Conservation (phyloP, 2,888 invertebrate genomes). For the Crossocerus cetratus region DNA sequence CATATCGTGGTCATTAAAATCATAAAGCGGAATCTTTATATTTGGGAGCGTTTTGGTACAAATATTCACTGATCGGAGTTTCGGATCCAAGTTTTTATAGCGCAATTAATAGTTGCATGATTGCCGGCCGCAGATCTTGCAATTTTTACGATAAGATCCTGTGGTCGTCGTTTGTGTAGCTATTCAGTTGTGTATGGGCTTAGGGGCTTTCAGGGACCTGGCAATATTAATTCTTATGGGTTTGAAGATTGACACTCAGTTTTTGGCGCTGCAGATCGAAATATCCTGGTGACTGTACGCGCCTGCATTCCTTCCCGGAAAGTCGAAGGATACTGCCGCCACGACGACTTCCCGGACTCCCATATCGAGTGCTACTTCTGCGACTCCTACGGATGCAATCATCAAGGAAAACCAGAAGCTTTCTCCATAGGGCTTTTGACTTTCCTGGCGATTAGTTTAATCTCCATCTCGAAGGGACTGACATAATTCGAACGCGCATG, state of each 20-base stretch:
- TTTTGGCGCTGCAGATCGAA: slow-evolving; percentile 56
- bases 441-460: not conserved
- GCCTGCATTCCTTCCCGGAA: slow-evolving; percentile 61
- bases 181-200: too few relatives aligned
- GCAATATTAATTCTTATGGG: too few relatives aligned
- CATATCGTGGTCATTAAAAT: too few relatives aligned
- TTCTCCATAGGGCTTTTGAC: slow-evolving; percentile 5
- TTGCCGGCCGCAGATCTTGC: too few relatives aligned
- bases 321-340: slow-evolving; percentile 60
- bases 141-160: too few relatives aligned
- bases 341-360: slow-evolving; percentile 57
- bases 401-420: slow-evolving; percentile 34
- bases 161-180: too few relatives aligned
- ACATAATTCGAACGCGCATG: not conserved
- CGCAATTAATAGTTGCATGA: too few relatives aligned
- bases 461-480: not conserved
- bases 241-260: not conserved
- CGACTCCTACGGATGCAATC: slow-evolving; percentile 63
- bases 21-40: too few relatives aligned
- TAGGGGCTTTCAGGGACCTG: too few relatives aligned
- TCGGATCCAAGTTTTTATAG: too few relatives aligned
- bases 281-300: slow-evolving; percentile 64
- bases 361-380: slow-evolving; percentile 63
- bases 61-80: too few relatives aligned
- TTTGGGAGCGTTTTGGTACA: too few relatives aligned